Evolutionary conservation across 2,888 invertebrate species (phyloP).

Genomic region (Nemotelus nigrinus): DNA sequence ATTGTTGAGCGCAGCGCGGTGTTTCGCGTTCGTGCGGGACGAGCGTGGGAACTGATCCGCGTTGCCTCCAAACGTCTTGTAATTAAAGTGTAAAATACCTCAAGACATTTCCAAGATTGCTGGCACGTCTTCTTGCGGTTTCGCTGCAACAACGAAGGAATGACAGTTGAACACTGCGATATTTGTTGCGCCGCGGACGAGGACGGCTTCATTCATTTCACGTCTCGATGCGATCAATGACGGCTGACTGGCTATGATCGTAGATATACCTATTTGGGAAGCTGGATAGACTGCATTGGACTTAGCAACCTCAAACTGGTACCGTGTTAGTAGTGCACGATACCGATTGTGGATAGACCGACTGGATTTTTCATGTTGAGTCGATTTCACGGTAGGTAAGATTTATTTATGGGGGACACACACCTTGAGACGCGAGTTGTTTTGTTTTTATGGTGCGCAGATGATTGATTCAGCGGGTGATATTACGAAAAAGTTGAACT

Average conservation of each 20-base stretch:
- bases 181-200: not conserved
- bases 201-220: constrained; percentile 11
- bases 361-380: no score
- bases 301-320: not conserved
- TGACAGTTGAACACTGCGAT: constrained; percentile 21
- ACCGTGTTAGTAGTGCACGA: constrained; percentile 4
- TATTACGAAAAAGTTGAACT: no score
- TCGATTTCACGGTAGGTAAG: no score
- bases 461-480: no score
- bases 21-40: constrained; percentile 12
- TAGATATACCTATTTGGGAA: constrained; percentile 28
- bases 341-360: not conserved
- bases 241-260: constrained; percentile 3
- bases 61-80: constrained; percentile 40
- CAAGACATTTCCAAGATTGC: constrained; percentile 47
- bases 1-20: not conserved
- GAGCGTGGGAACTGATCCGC: constrained; percentile 39
- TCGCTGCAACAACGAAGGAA: constrained; percentile 7
- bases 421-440: no score
- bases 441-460: no score
- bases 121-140: constrained; percentile 46
- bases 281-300: not conserved
- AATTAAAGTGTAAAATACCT: constrained; percentile 45
- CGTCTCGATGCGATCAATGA: constrained; percentile 31
- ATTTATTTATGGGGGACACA: no score